Conservation (phyloP, 2,888 invertebrate species). For the Beris chalybata region DNA sequence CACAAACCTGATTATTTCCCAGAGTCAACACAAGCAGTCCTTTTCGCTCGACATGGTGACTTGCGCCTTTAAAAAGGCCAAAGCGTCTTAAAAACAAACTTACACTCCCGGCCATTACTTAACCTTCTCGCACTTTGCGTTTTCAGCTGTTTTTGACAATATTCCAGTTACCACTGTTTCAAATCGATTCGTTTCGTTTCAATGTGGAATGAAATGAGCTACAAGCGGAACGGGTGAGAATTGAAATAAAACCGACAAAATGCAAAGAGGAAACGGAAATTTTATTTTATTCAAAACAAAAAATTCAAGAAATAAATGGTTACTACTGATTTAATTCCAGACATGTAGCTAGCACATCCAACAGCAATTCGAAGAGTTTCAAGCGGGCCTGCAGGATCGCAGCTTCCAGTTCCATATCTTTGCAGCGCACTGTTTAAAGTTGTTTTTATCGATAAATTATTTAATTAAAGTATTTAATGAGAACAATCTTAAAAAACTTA, state of each 20-base stretch:
- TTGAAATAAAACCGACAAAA: neutral
- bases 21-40: neutral
- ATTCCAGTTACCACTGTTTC: neutral
- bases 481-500: too few species aligned
- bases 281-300: neutral
- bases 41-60: neutral
- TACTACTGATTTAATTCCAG: too few species aligned
- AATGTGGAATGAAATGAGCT: neutral
- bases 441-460: too few species aligned
- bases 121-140: neutral
- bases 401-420: too few species aligned
- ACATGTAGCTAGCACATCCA: too few species aligned
- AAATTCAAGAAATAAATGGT: too few species aligned
- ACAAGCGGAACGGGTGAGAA: neutral
- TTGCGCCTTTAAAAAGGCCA: neutral
- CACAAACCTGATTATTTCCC: neutral
- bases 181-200: neutral
- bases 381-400: too few species aligned
- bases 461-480: too few species aligned
- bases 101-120: conserved; percentile 14
- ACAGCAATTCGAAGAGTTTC: too few species aligned
- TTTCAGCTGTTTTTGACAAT: conserved; percentile 25
- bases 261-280: neutral
- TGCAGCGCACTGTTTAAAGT: too few species aligned
- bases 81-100: conserved; percentile 8